Evolutionary conservation across 2,113 vertebrate genomes (phyloP), one percentile per base, ranked within the genome.

Genomic region (Aspidoscelis tigris): DNA sequence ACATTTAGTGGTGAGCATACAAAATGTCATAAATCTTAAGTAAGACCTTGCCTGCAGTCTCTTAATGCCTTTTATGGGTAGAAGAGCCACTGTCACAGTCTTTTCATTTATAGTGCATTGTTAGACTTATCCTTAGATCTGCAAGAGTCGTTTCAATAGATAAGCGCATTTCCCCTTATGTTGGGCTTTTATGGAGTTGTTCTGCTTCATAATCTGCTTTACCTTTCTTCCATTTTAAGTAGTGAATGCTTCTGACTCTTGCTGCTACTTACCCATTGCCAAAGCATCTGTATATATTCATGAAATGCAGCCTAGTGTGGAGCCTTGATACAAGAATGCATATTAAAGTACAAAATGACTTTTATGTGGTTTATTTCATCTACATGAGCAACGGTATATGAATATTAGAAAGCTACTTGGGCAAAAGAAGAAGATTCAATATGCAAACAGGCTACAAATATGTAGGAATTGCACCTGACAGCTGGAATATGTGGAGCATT

Each of bases 1-100:
- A 22, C 97, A 98, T 81, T 94, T 99, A 85, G 98, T 98, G 97
- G 98, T 98, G 90, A 96, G 95, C 89, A 74, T 83, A 43, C 39
- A 75, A 83, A 78, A 58, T 33, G 20, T 21, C 22, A 76, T 79
- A 21, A 20, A 73, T 72, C 0, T 65, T 1, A 44, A 53, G 12
- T 26, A 72, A 61, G 41, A 47, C n/a, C 92, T 66, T 92, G 1
- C 3, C 39, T 79, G 43, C 21, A 14, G 18, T 18, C 16, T 82
- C 70, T 14, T n/a, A 4, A 64, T 82, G 18, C 18, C 24, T 47
- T 58, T 22, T 7, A 76, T 16, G 5, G n/a, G 24, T 50, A 55
- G 64, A n/a, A 71, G 26, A 84, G 33, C 16, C 11, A 10, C 73
- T 61, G 7, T 18, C 65, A 33, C 3, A 33, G 22, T 18, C 5